Base-by-base conservation (phyloP, 2,113 vertebrate genomes). In the Ceuthmochares aereus region DNA sequence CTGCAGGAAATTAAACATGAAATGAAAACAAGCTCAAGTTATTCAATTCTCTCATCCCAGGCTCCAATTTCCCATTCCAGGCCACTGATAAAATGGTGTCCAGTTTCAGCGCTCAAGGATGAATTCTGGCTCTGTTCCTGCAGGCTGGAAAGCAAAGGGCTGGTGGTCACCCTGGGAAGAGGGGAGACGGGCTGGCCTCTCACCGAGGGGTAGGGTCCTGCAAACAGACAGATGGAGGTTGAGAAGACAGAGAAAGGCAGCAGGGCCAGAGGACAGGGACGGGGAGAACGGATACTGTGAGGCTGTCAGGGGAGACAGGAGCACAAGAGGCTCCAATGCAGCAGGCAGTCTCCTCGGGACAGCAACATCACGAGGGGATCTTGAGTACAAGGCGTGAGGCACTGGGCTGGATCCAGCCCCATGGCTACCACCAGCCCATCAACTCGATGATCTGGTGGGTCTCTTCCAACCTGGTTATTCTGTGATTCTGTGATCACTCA, bases 1-100 rank as follows among this genome's bases (percentile, higher is more conserved):
- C 98, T 97, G 98, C 99, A 99, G 99, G 99, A 99, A 99, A 99
- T 99, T 99, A 99, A 99, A 99, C 98, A 98, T 97, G 98, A 99
- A 99, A 99, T 98, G 98, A 98, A 99, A 99, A 99, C 98, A 99
- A 99, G 98, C 97, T 97, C 94, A 83, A 96, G 96, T 98, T 98
- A 99, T 98, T 98, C 98, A 98, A 96, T 97, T 97, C 98, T 98
- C 98, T 98, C 97, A 96, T 98, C 98, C 98, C 96, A 96, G 97
- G 97, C 98, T 98, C 97, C 96, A 97, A 96, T 97, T 98, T 98
- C 98, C 98, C 98, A 98, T 96, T 95, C 97, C 98, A 97, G 95
- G 96, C 96, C 96, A 90, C 98, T 98, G 98, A 98, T 98, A 98
- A 98, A 98, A 97, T 96, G 96, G 97, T 98, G 98, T 98, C 97